These are phyloP conservation scores for Clamator glandarius DNA, from an alignment of 2,797 vertebrate species.

Conservation along the genomic window DNA sequence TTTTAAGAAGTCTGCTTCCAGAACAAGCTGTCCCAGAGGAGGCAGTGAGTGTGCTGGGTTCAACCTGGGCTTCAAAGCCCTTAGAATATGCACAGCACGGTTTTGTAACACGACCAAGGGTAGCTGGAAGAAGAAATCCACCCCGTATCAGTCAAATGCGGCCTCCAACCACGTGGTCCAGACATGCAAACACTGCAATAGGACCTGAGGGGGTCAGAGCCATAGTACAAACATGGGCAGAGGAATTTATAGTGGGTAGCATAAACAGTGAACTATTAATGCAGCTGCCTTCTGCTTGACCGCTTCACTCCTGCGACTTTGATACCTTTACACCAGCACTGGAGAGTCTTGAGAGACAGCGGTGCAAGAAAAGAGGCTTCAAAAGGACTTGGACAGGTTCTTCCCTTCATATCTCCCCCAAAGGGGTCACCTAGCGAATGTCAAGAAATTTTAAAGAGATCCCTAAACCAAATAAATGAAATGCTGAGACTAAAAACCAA, in stretches of 20 bases:
- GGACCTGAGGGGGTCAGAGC: fast-evolving
- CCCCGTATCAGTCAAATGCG: fast-evolving
- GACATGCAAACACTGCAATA: neutral
- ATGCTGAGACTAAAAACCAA: neutral
- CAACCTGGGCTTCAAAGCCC: fast-evolving
- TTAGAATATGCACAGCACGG: fast-evolving
- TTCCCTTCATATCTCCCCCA: neutral
- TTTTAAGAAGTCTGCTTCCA: neutral
- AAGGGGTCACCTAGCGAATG: neutral
- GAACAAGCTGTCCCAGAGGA: neutral
- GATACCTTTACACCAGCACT: neutral
- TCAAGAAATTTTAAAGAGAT: neutral
- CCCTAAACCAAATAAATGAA: neutral
- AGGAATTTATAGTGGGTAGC: neutral
- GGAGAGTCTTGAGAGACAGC: neutral
- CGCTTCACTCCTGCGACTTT: neutral
- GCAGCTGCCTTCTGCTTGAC: neutral
- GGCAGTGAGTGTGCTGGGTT: neutral
- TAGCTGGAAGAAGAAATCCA: neutral
- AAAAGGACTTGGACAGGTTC: neutral
- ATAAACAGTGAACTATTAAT: neutral
- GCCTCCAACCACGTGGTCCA: fast-evolving
- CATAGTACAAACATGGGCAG: neutral
- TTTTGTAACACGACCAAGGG: neutral
- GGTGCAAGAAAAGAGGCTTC: neutral